Evolutionary conservation across 1,140 invertebrate species (phyloP).

Genomic region (Latrodectus geometricus): DNA sequence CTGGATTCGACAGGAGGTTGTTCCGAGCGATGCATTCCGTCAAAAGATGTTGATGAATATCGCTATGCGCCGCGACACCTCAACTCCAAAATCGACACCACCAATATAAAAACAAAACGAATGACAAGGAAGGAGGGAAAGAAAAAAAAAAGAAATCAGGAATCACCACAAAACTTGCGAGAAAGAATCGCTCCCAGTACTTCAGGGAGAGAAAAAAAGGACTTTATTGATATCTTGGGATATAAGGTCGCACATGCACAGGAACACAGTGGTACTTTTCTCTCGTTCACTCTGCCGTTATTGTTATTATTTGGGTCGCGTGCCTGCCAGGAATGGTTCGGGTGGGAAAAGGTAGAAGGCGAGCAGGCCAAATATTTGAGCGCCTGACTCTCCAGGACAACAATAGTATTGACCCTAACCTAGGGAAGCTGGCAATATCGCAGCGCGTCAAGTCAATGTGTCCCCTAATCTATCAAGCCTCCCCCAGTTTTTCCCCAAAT

Average conservation of each 20-base stretch:
- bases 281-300: not conserved
- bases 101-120: not conserved
- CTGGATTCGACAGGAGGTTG: no score
- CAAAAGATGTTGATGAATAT: not conserved
- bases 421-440: slow-evolving; percentile 42
- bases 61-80: not conserved
- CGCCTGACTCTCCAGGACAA: slow-evolving; percentile 21
- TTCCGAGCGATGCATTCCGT: not conserved
- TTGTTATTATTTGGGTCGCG: not conserved
- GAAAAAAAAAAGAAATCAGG: no score
- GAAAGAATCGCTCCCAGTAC: no score
- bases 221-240: no score
- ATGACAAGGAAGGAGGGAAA: not conserved
- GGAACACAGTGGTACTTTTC: no score
- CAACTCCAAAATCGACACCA: not conserved
- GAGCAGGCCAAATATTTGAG: slow-evolving; percentile 53
- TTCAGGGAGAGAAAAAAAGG: no score
- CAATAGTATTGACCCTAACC: slow-evolving; percentile 52
- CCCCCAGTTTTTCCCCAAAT: slow-evolving; percentile 25
- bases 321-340: not conserved
- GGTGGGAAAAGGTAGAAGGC: not conserved
- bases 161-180: no score
- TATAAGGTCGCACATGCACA: no score
- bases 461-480: slow-evolving; percentile 55
- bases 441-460: slow-evolving; percentile 55